Evolutionary conservation across 2,113 vertebrate genomes (phyloP).

Genomic region (Microcebus murinus): DNA sequence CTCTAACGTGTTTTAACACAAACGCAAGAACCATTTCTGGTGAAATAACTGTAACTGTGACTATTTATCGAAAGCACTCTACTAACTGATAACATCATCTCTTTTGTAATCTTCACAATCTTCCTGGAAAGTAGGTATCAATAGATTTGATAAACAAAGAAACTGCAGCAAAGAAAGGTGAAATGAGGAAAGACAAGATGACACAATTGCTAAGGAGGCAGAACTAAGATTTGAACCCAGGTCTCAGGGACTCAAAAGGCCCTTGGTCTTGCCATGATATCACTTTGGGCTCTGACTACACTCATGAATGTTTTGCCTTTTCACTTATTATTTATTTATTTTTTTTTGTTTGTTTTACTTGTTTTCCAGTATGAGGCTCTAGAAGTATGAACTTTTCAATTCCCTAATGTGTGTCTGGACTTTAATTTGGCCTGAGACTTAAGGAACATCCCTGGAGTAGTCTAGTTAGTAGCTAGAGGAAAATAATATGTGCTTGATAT

Average conservation of each 20-base stretch:
- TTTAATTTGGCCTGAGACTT: conserved; percentile 65
- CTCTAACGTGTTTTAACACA: not conserved
- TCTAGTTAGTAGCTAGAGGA: conserved; percentile 31
- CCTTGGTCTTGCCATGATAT: not conserved
- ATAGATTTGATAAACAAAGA: not conserved
- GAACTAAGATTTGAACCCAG: not conserved
- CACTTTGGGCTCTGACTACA: not conserved
- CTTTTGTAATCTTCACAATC: not conserved
- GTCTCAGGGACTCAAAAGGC: not conserved
- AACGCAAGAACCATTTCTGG: not conserved
- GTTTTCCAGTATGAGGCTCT: conserved; percentile 29
- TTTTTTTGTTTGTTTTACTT: not conserved
- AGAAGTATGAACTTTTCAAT: conserved; percentile 54
- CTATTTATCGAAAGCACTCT: not conserved
- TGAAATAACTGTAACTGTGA: not conserved
- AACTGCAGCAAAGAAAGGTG: not conserved
- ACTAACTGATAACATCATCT: not conserved
- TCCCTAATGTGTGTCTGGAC: conserved; percentile 43
- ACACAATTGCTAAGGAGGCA: not conserved
- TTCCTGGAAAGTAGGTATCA: not conserved
- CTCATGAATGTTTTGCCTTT: not conserved
- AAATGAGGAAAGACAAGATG: not conserved
- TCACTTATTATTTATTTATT: not conserved
- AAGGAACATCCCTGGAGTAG: not conserved
- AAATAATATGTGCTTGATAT: not conserved